Base-by-base conservation (phyloP, 64 coral and sea anemone species). In the Astreopora myriophthalma region DNA sequence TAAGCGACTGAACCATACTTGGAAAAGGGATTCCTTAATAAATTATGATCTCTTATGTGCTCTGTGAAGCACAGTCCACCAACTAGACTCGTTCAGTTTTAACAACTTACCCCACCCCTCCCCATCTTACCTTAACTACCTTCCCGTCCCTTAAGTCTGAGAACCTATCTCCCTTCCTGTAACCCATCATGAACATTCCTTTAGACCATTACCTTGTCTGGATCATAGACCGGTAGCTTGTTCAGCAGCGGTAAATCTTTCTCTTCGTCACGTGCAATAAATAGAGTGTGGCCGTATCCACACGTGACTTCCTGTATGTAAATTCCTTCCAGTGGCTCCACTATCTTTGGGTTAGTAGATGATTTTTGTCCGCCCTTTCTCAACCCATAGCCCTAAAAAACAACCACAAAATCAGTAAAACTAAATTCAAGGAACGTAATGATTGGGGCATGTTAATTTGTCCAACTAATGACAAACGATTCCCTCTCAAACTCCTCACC, bases 281-380 rank as follows among this genome's bases (percentile, higher is more conserved):
- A 93, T 51, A 97, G 51, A 17, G 86, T 97, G 61, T 97, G 95
- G 34, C 91, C 91, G 52, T 75, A 87, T 3, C 95, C 95, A 72
- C 95, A 97, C 1, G 91, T 69, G 5, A 97, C 92, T 6, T 82
- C 69, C 42, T 97, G 80, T 3, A 97, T 87, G 40, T 94, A 97
- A 38, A 97, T 83, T 9, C 88, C 95, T 55, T 97, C 95, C 35
- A 97, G 49, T 29, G 95, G 91, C 28, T 97, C 95, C 8, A 97
- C 95, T 34, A 97, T 97, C 74, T 97, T 93, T 1, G 95, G 91
- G 6, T 66, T 80, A 5, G 92, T 90, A 20, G 95, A 97, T 0
- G 95, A 97, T 40, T 96, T 96, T 20, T 83, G 85, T 3, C 91
- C 91, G 8, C 95, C 95, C 73, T 94, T 97, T 80, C 87, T 97